Evolutionary conservation across 2,113 vertebrate species (phyloP).

Genomic region (Phalacrocorax brasilianus): DNA sequence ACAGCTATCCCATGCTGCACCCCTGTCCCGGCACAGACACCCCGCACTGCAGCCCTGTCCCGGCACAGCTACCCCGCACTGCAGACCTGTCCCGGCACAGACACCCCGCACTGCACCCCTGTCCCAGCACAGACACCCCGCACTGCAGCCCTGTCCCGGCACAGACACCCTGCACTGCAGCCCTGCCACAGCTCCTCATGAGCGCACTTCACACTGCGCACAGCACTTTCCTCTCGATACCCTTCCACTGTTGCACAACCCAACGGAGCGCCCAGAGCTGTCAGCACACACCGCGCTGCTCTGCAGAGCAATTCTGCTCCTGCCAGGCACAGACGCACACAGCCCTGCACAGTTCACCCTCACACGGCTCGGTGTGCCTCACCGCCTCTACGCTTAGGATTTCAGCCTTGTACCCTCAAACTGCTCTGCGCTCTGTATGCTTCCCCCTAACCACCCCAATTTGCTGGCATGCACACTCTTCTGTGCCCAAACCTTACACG

Average conservation of each 20-base stretch:
- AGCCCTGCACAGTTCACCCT: background rate
- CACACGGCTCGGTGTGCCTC: background rate
- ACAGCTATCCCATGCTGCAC: too few species aligned
- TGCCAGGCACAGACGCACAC: background rate
- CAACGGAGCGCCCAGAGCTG: background rate
- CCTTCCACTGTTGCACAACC: background rate
- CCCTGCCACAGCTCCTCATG: background rate
- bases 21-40: too few species aligned
- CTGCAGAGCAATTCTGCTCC: background rate
- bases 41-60: too few species aligned
- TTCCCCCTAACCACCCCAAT: background rate
- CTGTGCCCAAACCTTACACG: background rate
- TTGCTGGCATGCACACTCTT: background rate
- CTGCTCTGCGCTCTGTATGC: background rate
- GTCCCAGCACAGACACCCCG: too few species aligned
- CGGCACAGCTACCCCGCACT: too few species aligned
- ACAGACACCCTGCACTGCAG: background rate
- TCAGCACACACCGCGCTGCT: background rate
- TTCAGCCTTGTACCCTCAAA: background rate
- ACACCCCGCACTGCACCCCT: too few species aligned
- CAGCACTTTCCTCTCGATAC: background rate
- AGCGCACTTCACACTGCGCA: rapidly evolving
- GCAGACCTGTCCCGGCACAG: too few species aligned
- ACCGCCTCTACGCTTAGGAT: background rate
- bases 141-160: too few species aligned